A percentile compares a stretch with the other conserved stretches of the same genome.
Conservation (phyloP, 2,113 vertebrate species). For the Melospiza melodia region DNA sequence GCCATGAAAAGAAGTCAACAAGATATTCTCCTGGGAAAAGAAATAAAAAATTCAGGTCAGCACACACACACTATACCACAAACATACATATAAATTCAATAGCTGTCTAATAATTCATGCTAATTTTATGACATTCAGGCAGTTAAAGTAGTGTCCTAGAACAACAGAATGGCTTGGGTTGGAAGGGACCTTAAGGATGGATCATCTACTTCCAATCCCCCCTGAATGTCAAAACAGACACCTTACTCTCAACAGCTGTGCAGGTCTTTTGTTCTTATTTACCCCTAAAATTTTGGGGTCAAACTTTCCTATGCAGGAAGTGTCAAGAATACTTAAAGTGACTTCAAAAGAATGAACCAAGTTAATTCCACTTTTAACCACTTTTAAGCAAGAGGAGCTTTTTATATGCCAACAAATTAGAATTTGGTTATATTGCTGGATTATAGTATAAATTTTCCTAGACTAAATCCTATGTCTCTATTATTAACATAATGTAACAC, state of each 20-base stretch:
- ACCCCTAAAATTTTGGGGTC: neutral
- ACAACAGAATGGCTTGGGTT: neutral
- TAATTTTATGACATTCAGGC: neutral
- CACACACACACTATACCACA: neutral
- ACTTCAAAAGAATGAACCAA: neutral
- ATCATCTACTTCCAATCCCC: neutral
- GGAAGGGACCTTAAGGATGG: neutral
- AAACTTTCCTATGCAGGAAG: neutral
- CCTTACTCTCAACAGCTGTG: neutral
- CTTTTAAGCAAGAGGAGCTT: neutral
- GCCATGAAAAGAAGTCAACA: neutral
- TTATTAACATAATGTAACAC: conserved; percentile 47
- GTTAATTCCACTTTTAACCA: neutral
- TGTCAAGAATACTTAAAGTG: neutral
- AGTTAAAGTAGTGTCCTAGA: neutral
- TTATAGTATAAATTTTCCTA: conserved; percentile 11
- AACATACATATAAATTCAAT: neutral
- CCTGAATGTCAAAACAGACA: neutral
- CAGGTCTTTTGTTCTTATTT: neutral
- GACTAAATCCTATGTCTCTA: neutral
- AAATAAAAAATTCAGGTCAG: neutral
- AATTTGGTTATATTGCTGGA: neutral
- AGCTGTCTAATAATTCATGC: neutral
- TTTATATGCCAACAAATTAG: neutral
- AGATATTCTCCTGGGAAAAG: neutral